Evolutionary conservation across 2,888 invertebrate species (phyloP).

Genomic region (Ornithoptera alexandrae): DNA sequence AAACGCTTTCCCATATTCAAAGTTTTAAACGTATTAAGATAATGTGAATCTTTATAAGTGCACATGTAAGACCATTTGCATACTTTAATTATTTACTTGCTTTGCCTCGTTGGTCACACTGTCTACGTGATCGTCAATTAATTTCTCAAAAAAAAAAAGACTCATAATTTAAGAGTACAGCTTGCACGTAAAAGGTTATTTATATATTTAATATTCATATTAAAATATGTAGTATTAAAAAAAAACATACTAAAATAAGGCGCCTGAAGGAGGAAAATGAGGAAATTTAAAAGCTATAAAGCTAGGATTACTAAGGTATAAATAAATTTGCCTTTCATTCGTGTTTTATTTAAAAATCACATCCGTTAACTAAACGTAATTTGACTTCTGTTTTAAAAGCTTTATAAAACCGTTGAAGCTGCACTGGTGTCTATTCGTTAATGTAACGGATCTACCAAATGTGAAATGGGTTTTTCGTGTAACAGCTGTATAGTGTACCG

Average conservation of each 20-base stretch:
- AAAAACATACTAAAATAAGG: no score
- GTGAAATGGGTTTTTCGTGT: conserved; percentile 23
- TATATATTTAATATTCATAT: no score
- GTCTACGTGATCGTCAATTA: not conserved
- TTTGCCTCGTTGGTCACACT: not conserved
- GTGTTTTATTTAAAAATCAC: not conserved
- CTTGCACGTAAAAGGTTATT: not conserved
- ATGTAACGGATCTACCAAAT: conserved; percentile 6
- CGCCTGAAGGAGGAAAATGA: no score
- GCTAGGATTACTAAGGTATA: no score
- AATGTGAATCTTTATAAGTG: conserved; percentile 11
- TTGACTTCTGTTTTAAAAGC: conserved; percentile 2
- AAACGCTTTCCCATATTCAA: not conserved
- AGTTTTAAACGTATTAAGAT: not conserved
- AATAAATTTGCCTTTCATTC: no score
- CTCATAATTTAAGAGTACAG: not conserved
- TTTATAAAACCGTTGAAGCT: not conserved
- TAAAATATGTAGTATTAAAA: no score
- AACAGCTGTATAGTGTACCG: conserved; percentile 16
- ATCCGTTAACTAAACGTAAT: not conserved
- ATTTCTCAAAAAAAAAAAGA: not conserved
- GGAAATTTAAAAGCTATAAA: no score
- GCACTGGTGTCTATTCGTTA: not conserved
- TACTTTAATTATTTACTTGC: not conserved
- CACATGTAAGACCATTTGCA: not conserved